These are phyloP conservation scores for Spea bombifrons DNA, from an alignment of 2,113 vertebrate genomes.

Conservation along the genomic window DNA sequence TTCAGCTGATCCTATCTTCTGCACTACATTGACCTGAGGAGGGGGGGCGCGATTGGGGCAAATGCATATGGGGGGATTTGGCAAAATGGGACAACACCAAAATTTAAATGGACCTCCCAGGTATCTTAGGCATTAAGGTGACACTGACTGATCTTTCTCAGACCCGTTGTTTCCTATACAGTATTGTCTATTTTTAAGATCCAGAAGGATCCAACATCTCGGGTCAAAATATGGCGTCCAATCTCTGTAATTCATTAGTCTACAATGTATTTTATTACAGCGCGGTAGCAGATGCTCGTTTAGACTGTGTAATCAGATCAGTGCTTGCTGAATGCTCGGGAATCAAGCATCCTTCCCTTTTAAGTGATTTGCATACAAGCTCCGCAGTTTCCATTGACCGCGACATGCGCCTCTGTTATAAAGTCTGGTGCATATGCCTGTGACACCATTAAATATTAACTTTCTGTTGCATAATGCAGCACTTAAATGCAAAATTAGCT, in stretches of 20 bases:
- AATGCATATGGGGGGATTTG: no score
- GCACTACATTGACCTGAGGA: no score
- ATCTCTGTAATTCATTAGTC: conserved; percentile 12
- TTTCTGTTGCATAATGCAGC: conserved; percentile 32
- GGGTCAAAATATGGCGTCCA: conserved; percentile 20
- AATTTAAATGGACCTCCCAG: no score
- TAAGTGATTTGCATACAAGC: background rate
- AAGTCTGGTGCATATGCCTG: conserved; percentile 22
- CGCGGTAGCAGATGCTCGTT: conserved; percentile 13
- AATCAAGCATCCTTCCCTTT: conserved; percentile 1
- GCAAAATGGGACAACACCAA: no score
- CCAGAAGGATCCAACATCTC: background rate
- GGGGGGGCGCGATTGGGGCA: no score
- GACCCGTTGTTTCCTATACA: no score
- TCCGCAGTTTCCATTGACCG: background rate
- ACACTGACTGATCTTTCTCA: no score
- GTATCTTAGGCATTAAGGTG: no score
- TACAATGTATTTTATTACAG: conserved; percentile 15
- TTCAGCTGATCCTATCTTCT: no score
- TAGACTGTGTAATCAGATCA: conserved; percentile 19
- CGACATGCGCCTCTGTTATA: conserved; percentile 18
- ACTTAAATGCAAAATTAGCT: conserved; percentile 20
- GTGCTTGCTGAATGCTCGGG: background rate
- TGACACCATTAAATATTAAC: conserved; percentile 37
- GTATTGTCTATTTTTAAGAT: no score